Conservation (phyloP, 2,888 invertebrate species). For the Pterostichus madidus region DNA sequence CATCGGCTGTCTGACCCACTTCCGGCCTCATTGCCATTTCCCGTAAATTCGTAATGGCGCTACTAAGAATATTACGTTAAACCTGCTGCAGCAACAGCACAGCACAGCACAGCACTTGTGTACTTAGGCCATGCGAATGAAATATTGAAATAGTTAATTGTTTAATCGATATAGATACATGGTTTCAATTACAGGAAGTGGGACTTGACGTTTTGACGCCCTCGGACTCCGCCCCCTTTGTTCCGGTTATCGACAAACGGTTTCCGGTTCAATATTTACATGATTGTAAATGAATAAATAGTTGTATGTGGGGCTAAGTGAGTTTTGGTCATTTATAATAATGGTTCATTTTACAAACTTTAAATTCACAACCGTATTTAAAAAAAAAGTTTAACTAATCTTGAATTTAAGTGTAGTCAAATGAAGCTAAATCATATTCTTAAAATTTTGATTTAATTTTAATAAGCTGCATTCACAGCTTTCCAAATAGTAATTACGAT, state of each 20-base stretch:
- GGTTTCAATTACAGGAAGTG: slow-evolving; percentile 57
- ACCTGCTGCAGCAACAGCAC: background rate
- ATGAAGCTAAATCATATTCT: too few relatives aligned
- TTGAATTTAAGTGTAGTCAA: too few relatives aligned
- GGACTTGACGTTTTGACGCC: slow-evolving; percentile 19
- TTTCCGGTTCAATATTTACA: slow-evolving; percentile 41
- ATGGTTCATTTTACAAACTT: too few relatives aligned
- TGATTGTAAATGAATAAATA: slow-evolving; percentile 31
- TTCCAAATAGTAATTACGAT: too few relatives aligned
- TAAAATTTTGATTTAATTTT: too few relatives aligned
- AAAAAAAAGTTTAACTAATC: too few relatives aligned
- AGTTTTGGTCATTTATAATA: too few relatives aligned
- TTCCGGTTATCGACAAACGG: slow-evolving; percentile 11
- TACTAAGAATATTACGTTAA: slow-evolving; percentile 46
- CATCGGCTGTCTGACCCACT: background rate
- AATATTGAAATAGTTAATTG: slow-evolving; percentile 61
- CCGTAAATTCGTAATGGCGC: slow-evolving; percentile 22
- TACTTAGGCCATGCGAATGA: slow-evolving; percentile 22
- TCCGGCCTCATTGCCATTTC: slow-evolving; percentile 16
- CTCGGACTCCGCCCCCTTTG: background rate
- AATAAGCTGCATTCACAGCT: too few relatives aligned
- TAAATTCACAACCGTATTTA: too few relatives aligned
- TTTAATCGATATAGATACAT: slow-evolving; percentile 56
- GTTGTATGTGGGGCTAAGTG: too few relatives aligned
- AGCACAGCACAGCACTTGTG: slow-evolving; percentile 21